A percentile compares a stretch with the other conserved stretches of the same genome.
Evolutionary conservation across 1,140 invertebrate genomes (phyloP).

Genomic region (Papilio polyxenes): DNA sequence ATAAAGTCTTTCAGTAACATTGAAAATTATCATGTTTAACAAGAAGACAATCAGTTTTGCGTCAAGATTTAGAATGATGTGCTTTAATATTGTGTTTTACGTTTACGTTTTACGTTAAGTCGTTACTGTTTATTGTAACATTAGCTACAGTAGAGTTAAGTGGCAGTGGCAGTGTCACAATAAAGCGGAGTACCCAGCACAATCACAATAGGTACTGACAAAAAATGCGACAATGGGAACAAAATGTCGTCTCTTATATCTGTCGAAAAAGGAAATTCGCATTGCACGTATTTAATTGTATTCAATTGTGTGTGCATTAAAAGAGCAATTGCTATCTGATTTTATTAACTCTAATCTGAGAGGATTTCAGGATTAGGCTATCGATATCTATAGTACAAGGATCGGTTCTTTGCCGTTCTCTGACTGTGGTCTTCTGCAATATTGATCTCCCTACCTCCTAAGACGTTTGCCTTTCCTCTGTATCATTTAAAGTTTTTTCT

Average conservation of each 20-base stretch:
- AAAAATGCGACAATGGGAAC: slow-evolving; percentile 17
- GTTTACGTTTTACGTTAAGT: not conserved
- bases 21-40: no score
- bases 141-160: no score
- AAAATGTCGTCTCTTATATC: not conserved
- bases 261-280: not conserved
- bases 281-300: not conserved
- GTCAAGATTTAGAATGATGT: not conserved
- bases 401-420: not conserved
- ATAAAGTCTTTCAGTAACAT: no score
- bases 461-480: not conserved
- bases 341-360: not conserved
- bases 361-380: not conserved
- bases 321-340: not conserved
- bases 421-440: not conserved
- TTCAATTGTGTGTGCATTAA: not conserved
- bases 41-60: not conserved
- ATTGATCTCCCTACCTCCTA: not conserved
- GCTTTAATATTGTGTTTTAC: not conserved
- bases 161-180: slow-evolving; percentile 4
- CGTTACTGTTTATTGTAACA: not conserved
- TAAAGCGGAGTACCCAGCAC: not conserved
- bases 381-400: not conserved
- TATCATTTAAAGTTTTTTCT: not conserved
- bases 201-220: not conserved